phyloP scores from a whole-genome alignment of 2,888 invertebrate species.

The Autographa pulchrina region DNA sequence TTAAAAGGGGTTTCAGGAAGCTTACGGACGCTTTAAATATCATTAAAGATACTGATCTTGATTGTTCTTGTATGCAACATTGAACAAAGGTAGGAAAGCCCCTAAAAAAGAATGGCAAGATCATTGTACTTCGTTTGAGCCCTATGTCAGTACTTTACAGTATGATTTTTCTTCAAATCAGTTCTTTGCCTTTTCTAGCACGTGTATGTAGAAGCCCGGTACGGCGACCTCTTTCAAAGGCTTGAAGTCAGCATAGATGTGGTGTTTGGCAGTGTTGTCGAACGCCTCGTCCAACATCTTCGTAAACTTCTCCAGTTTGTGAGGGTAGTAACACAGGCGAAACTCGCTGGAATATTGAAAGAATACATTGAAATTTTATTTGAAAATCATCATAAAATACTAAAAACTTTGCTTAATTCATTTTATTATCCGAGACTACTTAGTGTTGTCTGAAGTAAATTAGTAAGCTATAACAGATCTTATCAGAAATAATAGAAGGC shows the following conservation, averaged over 20 bases:
- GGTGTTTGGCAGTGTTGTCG: constrained; percentile 90
- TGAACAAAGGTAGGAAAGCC: neutral
- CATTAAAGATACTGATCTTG: no score
- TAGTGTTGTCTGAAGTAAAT: no score
- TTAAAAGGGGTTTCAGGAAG: neutral
- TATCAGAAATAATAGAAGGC: no score
- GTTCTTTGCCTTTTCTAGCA: constrained; percentile 90
- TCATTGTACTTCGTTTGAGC: neutral
- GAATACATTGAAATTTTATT: neutral
- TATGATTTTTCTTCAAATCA: constrained; percentile 7
- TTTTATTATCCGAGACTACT: no score
- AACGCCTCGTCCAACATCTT: constrained; percentile 93
- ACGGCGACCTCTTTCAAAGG: constrained; percentile 89
- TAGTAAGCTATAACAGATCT: no score
- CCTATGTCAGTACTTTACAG: neutral
- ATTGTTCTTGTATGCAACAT: no score
- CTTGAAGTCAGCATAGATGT: constrained; percentile 95
- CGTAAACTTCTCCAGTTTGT: constrained; percentile 92
- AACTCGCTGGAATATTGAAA: constrained; percentile 91
- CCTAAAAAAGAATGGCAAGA: neutral
- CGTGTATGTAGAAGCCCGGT: constrained; percentile 96
- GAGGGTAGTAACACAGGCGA: constrained; percentile 96
- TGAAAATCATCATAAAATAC: no score
- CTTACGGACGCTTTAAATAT: neutral
- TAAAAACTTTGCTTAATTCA: no score